These are phyloP conservation scores for Potamarius usumacintae DNA, from an alignment of 2,113 vertebrate genomes.

Conservation along the genomic window DNA sequence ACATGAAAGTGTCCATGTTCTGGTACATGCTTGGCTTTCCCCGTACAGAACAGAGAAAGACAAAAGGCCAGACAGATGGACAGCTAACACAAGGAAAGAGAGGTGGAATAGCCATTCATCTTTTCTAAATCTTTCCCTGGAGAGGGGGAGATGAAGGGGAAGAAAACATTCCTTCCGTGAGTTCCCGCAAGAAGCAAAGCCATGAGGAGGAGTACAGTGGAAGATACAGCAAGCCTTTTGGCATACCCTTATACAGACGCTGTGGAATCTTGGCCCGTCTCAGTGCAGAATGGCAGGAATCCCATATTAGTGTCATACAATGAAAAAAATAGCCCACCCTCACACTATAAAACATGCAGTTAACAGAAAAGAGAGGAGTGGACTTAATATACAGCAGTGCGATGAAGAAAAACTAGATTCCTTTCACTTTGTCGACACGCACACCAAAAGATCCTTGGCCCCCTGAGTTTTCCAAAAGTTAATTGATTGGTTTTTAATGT, in stretches of 20 bases:
- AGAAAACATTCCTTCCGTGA: slow-evolving; percentile 39
- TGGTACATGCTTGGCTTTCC: neutral
- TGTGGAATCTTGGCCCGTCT: slow-evolving; percentile 35
- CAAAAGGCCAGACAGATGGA: slow-evolving; percentile 4
- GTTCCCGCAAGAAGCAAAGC: slow-evolving; percentile 30
- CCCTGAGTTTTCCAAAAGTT: neutral
- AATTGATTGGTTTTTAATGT: slow-evolving; percentile 18
- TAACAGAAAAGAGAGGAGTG: neutral
- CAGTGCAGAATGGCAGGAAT: slow-evolving; percentile 27
- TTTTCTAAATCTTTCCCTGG: slow-evolving; percentile 27
- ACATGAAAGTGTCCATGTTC: neutral
- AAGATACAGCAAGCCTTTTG: slow-evolving; percentile 42
- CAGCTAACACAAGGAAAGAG: slow-evolving; percentile 13
- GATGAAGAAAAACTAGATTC: neutral
- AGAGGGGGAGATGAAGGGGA: neutral
- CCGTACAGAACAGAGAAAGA: neutral
- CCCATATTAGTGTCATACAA: slow-evolving; percentile 33
- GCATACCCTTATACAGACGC: slow-evolving; percentile 32
- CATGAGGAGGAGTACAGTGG: slow-evolving; percentile 36
- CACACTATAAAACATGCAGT: slow-evolving; percentile 23
- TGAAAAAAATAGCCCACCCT: slow-evolving; percentile 9
- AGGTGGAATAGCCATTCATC: slow-evolving; percentile 33
- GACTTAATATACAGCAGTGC: slow-evolving; percentile 3
- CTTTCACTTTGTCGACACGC: neutral
- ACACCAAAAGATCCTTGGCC: neutral